Percentiles rank a stretch among this genome's conserved stretches.
These are phyloP conservation scores for Rhopalosiphum padi DNA, from an alignment of 1,140 invertebrate species.

Conservation along the genomic window DNA sequence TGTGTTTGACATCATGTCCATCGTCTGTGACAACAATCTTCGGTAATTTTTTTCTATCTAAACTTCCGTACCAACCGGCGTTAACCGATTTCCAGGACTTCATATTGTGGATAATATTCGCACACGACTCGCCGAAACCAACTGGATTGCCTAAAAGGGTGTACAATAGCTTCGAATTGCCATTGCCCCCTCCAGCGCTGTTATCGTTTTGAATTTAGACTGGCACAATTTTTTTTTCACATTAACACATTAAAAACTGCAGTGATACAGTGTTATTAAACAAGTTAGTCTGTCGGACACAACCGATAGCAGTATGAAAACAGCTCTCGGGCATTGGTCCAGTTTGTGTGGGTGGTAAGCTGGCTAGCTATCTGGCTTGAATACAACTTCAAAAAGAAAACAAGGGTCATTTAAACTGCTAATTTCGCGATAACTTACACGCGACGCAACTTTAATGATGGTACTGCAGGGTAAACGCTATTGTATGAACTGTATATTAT, in stretches of 20 bases:
- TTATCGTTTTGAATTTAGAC: constrained; percentile 38
- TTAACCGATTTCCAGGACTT: constrained; percentile 43
- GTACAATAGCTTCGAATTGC: neutral
- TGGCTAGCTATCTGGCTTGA: constrained; percentile 15
- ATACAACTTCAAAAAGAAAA: constrained; percentile 34
- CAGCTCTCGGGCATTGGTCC: constrained; percentile 21
- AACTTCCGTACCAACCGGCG: constrained; percentile 20
- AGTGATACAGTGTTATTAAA: constrained; percentile 44
- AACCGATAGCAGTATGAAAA: constrained; percentile 8
- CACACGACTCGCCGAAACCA: constrained; percentile 30
- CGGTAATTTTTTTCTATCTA: constrained; percentile 30
- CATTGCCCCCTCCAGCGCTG: constrained; percentile 30
- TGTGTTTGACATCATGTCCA: neutral
- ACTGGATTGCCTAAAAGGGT: neutral
- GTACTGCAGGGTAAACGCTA: neutral
- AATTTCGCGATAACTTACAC: neutral
- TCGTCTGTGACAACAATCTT: constrained; percentile 35
- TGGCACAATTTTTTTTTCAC: constrained; percentile 43
- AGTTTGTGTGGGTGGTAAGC: constrained; percentile 30
- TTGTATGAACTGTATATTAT: neutral
- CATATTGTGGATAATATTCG: neutral
- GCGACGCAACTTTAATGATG: neutral
- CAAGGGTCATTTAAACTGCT: constrained; percentile 42
- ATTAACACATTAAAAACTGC: constrained; percentile 3
- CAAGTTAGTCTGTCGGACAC: constrained; percentile 21